Evolutionary conservation across 2,888 invertebrate genomes (phyloP).

Genomic region (Callyntrura sp.): DNA sequence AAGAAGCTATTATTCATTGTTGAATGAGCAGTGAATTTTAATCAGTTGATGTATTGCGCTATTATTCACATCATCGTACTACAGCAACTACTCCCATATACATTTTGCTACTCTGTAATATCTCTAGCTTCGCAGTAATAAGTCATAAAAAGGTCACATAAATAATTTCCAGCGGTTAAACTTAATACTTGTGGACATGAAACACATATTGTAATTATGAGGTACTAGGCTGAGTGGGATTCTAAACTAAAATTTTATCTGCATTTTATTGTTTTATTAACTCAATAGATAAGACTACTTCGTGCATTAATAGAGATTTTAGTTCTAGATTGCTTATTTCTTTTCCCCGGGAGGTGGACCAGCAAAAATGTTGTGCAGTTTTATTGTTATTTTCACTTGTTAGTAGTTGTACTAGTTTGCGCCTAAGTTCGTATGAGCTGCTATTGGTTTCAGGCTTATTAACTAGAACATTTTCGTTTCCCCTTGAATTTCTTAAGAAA

Average conservation of each 20-base stretch:
- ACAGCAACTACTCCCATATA: constrained; percentile 44
- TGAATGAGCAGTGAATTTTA: too few species aligned
- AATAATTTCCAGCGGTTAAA: constrained; percentile 15
- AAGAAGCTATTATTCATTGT: too few species aligned
- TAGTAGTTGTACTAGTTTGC: background rate
- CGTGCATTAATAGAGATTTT: constrained; percentile 57
- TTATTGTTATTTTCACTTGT: too few species aligned
- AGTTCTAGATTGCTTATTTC: constrained; percentile 63
- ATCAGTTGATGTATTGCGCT: too few species aligned
- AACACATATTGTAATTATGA: background rate
- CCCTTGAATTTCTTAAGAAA: background rate
- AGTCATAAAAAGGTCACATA: constrained; percentile 38
- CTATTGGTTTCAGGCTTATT: background rate
- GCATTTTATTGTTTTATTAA: constrained; percentile 63
- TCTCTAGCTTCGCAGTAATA: background rate
- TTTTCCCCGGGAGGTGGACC: constrained; percentile 19
- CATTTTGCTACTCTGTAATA: background rate
- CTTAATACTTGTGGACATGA: background rate
- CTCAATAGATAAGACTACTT: constrained; percentile 62
- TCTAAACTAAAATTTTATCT: too few species aligned
- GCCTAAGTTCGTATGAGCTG: too few species aligned
- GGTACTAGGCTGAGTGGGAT: background rate
- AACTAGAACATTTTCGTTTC: background rate
- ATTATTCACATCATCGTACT: too few species aligned
- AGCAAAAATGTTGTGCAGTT: constrained; percentile 21